These are phyloP conservation scores for Falco biarmicus DNA, from an alignment of 2,797 vertebrate species.

Conservation along the genomic window DNA sequence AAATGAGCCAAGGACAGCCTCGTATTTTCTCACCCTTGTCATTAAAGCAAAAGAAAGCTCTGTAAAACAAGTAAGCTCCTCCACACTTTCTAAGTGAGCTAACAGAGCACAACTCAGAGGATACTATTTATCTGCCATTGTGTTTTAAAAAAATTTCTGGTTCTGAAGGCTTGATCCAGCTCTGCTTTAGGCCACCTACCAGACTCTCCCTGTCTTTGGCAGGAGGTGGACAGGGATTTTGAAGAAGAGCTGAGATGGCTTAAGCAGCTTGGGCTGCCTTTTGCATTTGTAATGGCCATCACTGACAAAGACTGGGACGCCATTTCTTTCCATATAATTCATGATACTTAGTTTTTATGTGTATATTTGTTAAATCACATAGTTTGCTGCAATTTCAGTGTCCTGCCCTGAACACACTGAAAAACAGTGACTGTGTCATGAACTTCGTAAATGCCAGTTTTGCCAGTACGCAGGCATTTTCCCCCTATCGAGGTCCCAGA, in stretches of 20 bases:
- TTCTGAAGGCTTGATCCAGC: not conserved
- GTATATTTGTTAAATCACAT: not conserved
- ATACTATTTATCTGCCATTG: not conserved
- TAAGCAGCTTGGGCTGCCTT: not conserved
- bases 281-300: not conserved
- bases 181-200: not conserved
- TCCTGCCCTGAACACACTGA: not conserved
- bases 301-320: not conserved
- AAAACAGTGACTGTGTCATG: not conserved
- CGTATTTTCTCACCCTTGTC: constrained; percentile 52
- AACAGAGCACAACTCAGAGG: constrained; percentile 4
- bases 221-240: not conserved
- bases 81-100: constrained; percentile 36
- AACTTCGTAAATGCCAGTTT: not conserved
- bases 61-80: constrained; percentile 18
- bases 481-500: not conserved
- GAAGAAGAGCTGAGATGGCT: not conserved
- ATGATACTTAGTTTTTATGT: not conserved
- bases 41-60: constrained; percentile 21
- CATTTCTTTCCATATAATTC: not conserved
- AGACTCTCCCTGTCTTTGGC: not conserved
- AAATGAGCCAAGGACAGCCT: constrained; percentile 17
- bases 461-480: not conserved
- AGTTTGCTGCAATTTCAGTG: not conserved
- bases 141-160: not conserved